A percentile compares a stretch with the other conserved stretches of the same genome.
Conservation (phyloP, 2,797 vertebrate genomes). For the Neostethus bicornis region DNA sequence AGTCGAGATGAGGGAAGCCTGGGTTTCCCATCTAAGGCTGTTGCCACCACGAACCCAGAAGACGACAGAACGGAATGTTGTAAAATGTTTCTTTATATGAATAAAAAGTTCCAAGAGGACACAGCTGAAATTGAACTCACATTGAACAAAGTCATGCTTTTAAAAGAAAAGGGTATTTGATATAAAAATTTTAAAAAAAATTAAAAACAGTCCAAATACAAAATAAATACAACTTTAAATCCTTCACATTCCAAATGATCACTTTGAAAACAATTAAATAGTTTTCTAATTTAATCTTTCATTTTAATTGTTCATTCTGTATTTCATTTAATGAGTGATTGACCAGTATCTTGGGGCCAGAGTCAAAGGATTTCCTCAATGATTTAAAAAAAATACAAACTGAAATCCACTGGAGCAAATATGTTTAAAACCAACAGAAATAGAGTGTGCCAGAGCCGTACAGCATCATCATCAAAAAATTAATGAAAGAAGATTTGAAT, state of each 20-base stretch:
- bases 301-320: too few relatives aligned
- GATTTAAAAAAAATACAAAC: conserved; percentile 82
- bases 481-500: conserved; percentile 66
- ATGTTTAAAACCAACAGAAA: conserved; percentile 62
- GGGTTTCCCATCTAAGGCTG: too few relatives aligned
- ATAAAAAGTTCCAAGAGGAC: not conserved
- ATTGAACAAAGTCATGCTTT: not conserved
- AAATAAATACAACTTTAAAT: too few relatives aligned
- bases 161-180: too few relatives aligned
- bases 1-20: too few relatives aligned
- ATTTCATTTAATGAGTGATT: conserved; percentile 61
- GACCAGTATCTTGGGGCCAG: conserved; percentile 52
- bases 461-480: conserved; percentile 61
- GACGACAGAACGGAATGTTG: too few relatives aligned
- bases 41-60: too few relatives aligned
- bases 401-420: conserved; percentile 68
- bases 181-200: too few relatives aligned
- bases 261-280: too few relatives aligned
- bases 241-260: too few relatives aligned
- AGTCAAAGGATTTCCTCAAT: conserved; percentile 44
- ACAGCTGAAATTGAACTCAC: not conserved
- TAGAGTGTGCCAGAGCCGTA: conserved; percentile 50
- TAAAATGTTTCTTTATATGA: conserved; percentile 32
- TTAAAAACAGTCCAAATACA: not conserved
- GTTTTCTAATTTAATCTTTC: too few relatives aligned